Evolutionary conservation across 2,113 vertebrate genomes (phyloP).

Genomic region (Centropus bengalensis): DNA sequence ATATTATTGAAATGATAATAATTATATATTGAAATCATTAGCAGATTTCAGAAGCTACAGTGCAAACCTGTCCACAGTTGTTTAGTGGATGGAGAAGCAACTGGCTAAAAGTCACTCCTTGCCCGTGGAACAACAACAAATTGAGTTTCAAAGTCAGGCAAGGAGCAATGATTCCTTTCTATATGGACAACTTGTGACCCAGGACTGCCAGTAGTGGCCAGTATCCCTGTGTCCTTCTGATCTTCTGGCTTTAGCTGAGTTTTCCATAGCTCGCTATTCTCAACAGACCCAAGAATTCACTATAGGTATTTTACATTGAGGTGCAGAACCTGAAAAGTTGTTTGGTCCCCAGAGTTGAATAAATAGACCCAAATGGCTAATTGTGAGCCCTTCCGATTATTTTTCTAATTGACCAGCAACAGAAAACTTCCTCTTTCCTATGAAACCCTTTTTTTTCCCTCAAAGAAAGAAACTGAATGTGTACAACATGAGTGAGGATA

Average conservation of each 20-base stretch:
- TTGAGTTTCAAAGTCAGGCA: not conserved
- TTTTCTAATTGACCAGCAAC: not conserved
- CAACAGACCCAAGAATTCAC: not conserved
- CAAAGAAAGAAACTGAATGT: not conserved
- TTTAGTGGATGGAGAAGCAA: not conserved
- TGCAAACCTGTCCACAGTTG: not conserved
- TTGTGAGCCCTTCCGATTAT: not conserved
- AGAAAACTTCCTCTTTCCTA: not conserved
- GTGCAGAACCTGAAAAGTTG: not conserved
- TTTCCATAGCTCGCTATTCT: accelerated
- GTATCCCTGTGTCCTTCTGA: not conserved
- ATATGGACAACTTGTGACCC: not conserved
- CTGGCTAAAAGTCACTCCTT: not conserved
- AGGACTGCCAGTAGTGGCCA: not conserved
- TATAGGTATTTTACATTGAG: not conserved
- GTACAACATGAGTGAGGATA: not conserved
- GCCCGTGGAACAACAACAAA: not conserved
- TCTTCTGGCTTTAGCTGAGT: not conserved
- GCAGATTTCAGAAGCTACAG: not conserved
- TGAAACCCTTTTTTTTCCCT: not conserved
- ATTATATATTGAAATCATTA: not conserved
- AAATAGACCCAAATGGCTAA: too few relatives aligned
- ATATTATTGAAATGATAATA: too few relatives aligned
- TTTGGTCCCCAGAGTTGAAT: not conserved
- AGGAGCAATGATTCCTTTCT: not conserved